Evolutionary conservation across 2,797 vertebrate species (phyloP).

Genomic region (Poeciliopsis presidionis): DNA sequence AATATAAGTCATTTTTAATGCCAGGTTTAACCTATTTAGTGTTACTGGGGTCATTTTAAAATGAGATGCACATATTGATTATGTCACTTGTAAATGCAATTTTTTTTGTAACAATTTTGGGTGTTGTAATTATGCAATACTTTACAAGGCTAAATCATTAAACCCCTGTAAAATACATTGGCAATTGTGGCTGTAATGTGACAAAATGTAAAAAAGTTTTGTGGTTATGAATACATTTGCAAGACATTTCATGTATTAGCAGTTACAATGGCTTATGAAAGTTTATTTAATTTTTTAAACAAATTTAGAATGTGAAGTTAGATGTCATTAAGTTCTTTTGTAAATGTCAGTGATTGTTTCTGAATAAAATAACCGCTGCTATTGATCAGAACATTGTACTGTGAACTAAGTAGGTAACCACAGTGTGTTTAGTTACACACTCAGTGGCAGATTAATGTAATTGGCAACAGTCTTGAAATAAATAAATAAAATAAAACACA

Average conservation of each 20-base stretch:
- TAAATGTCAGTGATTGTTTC: background rate
- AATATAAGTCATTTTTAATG: conserved; percentile 21
- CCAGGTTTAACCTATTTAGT: background rate
- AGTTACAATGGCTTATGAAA: background rate
- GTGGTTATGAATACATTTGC: background rate
- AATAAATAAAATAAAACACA: conserved; percentile 28
- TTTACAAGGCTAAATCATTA: background rate
- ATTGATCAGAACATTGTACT: background rate
- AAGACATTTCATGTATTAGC: background rate
- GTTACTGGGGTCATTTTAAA: background rate
- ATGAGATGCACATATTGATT: background rate
- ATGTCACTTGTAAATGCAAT: background rate
- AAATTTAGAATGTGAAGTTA: background rate
- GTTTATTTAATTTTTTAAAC: background rate
- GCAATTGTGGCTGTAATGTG: background rate
- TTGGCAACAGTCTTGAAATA: conserved; percentile 30
- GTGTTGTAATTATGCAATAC: background rate
- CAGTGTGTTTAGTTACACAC: background rate
- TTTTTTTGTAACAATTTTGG: background rate
- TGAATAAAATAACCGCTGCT: background rate
- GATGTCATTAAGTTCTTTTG: background rate
- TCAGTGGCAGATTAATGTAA: conserved; percentile 20
- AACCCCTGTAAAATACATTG: background rate
- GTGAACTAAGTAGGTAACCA: background rate
- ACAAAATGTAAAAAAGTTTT: background rate